A percentile compares a stretch with the other conserved stretches of the same genome.
Evolutionary conservation across 1,140 invertebrate species (phyloP).

Genomic region (Macrobrachium nipponense): DNA sequence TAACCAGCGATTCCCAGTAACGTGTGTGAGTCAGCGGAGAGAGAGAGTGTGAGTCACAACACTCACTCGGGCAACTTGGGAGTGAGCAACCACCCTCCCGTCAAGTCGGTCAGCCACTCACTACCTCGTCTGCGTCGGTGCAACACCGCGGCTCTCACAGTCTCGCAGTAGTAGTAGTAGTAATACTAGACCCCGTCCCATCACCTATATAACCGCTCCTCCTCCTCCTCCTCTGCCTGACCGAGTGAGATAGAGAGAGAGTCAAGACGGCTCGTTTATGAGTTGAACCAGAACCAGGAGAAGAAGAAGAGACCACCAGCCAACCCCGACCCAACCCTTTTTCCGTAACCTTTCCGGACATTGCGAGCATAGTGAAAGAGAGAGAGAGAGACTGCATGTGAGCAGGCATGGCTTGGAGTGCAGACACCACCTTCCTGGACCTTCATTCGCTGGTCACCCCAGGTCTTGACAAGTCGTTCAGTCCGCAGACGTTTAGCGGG

Average conservation of each 20-base stretch:
- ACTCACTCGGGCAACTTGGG: too few relatives aligned
- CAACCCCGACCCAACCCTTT: slow-evolving; percentile 12
- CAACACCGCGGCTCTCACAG: too few relatives aligned
- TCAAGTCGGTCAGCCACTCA: too few relatives aligned
- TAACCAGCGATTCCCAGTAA: too few relatives aligned
- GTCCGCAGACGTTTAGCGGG: slow-evolving; percentile 51
- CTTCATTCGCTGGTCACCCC: slow-evolving; percentile 45
- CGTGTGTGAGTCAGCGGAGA: too few relatives aligned
- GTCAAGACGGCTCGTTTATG: too few relatives aligned
- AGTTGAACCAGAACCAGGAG: neutral
- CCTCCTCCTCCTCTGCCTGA: neutral
- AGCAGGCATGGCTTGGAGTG: slow-evolving; percentile 46
- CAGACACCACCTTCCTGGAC: slow-evolving; percentile 39
- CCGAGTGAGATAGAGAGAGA: neutral
- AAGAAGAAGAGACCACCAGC: slow-evolving; percentile 4
- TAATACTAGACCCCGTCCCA: too few relatives aligned
- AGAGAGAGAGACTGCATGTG: slow-evolving; percentile 18
- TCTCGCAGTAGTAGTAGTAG: too few relatives aligned
- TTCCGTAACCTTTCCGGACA: slow-evolving; percentile 37
- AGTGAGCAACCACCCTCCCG: too few relatives aligned
- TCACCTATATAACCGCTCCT: too few relatives aligned
- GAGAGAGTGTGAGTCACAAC: too few relatives aligned
- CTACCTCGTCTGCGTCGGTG: too few relatives aligned
- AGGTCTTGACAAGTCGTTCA: slow-evolving; percentile 45
- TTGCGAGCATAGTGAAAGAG: slow-evolving; percentile 48